phyloP scores from a whole-genome alignment of 2,113 vertebrate species.

The Pluvianellus socialis region DNA sequence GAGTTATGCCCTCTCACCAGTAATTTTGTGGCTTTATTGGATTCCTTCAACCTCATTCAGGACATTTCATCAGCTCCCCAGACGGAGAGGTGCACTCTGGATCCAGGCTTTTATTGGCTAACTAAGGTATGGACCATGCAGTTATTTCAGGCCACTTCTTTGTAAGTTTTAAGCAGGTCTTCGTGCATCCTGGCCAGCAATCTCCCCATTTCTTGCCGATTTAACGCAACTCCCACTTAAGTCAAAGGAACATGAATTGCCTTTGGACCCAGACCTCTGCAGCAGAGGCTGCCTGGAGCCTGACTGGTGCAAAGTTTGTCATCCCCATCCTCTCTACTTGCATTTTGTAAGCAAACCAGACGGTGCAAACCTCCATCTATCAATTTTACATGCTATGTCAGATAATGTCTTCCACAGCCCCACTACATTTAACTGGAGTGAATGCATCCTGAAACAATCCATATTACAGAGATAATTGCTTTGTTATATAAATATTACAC shows the following conservation, averaged over 20 bases:
- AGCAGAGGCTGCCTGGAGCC: neutral
- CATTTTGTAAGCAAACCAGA: neutral
- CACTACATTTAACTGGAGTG: neutral
- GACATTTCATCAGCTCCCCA: neutral
- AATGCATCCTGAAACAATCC: neutral
- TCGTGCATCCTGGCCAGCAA: neutral
- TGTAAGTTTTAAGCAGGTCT: neutral
- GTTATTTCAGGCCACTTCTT: neutral
- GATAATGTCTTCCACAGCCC: neutral
- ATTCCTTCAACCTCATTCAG: neutral
- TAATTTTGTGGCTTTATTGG: conserved; percentile 5
- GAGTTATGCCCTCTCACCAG: neutral
- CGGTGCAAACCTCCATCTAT: neutral
- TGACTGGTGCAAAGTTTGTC: neutral
- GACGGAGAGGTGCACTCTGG: neutral
- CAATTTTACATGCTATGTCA: neutral
- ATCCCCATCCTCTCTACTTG: neutral
- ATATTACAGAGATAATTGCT: neutral
- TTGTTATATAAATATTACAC: neutral
- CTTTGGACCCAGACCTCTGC: neutral
- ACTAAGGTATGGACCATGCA: neutral
- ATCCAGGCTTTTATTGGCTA: neutral
- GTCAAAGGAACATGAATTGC: neutral
- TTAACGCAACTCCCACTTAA: neutral
- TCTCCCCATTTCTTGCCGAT: neutral